Evolutionary conservation across 2,113 vertebrate genomes (phyloP), one percentile per base, ranked within the genome.

Genomic region (Tonatia bakeri): DNA sequence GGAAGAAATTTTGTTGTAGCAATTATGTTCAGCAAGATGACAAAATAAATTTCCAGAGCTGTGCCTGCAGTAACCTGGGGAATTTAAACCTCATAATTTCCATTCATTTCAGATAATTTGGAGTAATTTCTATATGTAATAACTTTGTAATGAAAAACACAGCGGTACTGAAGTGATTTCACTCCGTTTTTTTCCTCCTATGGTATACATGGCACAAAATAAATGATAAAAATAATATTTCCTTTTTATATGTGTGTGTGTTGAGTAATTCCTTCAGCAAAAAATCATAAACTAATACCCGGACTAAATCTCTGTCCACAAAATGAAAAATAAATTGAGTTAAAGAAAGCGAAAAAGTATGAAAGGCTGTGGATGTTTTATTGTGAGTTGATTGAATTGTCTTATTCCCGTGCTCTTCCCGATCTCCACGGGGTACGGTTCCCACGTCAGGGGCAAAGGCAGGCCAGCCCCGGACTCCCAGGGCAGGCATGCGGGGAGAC

Each of bases 111-210:
- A 98, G 98, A 99, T 99, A 99, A 99, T 99, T 99, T 99, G 98
- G 98, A 99, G 99, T 99, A 99, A 99, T 99, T 99, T 99, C 98
- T 99, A 98, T 98, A 98, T 98, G 98, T 99, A 99, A 99, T 99
- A 99, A 99, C 99, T 98, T 99, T 98, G 98, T 99, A 99, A 99
- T 99, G 98, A 99, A 99, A 99, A 99, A 99, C 98, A 98, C 98
- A 99, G 98, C 98, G 81, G 98, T 98, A 96, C 98, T 98, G 98
- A 99, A 98, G 98, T 98, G 98, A 98, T 98, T 99, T 98, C 70
- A 87, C 97, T 98, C 98, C 61, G 69, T 94, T 97, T 98, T 97
- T 98, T 98, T 98, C 98, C 94, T 97, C 89, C 97, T 98, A 98
- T 99, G 98, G 98, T 98, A 98, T 99, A 98, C 98, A 98, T 98